Evolutionary conservation across 2,113 vertebrate species (phyloP), one percentile per base, ranked within the genome.

Genomic region (Ceyx cyanopectus): DNA sequence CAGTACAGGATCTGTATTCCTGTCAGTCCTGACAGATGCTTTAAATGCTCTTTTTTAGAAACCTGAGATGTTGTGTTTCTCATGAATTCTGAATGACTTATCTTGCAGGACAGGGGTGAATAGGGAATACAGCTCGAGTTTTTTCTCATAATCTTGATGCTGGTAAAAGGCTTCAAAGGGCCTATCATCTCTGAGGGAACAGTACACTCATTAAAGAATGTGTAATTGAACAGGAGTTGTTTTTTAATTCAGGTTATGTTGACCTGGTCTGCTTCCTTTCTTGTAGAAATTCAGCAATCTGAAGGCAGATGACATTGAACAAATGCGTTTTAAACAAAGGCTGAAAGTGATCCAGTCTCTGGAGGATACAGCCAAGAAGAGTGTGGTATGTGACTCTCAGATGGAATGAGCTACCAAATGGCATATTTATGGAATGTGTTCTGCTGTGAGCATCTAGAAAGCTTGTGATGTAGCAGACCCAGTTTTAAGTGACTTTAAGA

Each of bases 251-350:
- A 53, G 70, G 65, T 70, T 72, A 43, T 75, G 46, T 29, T 22
- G 62, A 92, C 85, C 82, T 75, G 10, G 34, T 94, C 84, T 85
- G 68, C 41, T 77, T 78, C 34, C 22, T 96, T 93, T 53, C 73
- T 93, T 90, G 24, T 93, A 99, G 99, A 99, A 98, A 97, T 99
- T 99, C 22, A 98, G 98, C 95, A 98, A 97, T 83, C 94, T 99
- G 90, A 98, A 98, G 87, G 98, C 98, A 14, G 98, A 99, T 22
- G 98, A 98, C 90, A 99, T 99, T 22, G 99, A 99, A 84, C 99
- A 99, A 98, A 99, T 99, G 99, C 98, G 99, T 77, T 99, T 99
- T 96, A 99, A 99, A 83, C 99, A 99, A 96, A 98, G 99, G 93
- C 97, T 99, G 97, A 99, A 99, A 96, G 99, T 99, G 96, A 99